Evolutionary conservation across 2,797 vertebrate species (phyloP).

Genomic region (Gymnocypris eckloni): DNA sequence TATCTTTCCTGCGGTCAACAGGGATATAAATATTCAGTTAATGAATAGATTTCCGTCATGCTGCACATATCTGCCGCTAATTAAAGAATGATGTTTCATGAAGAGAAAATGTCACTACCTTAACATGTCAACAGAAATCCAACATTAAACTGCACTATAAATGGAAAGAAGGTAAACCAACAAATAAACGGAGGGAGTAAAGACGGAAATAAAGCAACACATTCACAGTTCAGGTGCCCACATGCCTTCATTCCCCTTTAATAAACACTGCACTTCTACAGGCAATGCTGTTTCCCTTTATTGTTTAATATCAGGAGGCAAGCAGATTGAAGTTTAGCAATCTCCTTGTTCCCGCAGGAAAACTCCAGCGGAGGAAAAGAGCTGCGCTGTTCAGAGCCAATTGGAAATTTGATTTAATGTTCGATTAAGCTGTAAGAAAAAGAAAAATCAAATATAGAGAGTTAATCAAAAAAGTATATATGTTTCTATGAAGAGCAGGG

Average conservation of each 20-base stretch:
- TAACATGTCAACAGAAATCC: background rate
- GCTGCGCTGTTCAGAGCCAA: background rate
- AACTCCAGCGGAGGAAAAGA: conserved; percentile 14
- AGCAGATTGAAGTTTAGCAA: conserved; percentile 36
- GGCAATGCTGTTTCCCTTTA: conserved; percentile 60
- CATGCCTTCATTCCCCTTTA: conserved; percentile 57
- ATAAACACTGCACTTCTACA: conserved; percentile 63
- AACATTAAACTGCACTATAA: background rate
- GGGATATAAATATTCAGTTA: background rate
- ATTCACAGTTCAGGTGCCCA: conserved; percentile 45
- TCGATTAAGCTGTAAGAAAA: conserved; percentile 78
- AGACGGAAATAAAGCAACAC: conserved; percentile 41
- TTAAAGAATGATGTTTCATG: conserved; percentile 4
- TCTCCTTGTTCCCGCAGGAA: conserved; percentile 39
- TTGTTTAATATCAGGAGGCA: conserved; percentile 67
- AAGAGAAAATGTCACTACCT: background rate
- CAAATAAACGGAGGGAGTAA: background rate
- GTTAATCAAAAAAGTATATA: conserved; percentile 6
- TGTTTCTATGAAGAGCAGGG: conserved; percentile 11
- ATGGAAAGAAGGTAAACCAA: conserved; percentile 30
- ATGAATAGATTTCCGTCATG: conserved; percentile 13
- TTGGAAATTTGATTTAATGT: conserved; percentile 83
- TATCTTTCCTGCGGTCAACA: conserved; percentile 9
- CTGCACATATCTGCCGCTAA: background rate
- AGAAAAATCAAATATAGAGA: conserved; percentile 16